Conservation (phyloP, 1,140 invertebrate genomes). For the Acyrthosiphon pisum region DNA sequence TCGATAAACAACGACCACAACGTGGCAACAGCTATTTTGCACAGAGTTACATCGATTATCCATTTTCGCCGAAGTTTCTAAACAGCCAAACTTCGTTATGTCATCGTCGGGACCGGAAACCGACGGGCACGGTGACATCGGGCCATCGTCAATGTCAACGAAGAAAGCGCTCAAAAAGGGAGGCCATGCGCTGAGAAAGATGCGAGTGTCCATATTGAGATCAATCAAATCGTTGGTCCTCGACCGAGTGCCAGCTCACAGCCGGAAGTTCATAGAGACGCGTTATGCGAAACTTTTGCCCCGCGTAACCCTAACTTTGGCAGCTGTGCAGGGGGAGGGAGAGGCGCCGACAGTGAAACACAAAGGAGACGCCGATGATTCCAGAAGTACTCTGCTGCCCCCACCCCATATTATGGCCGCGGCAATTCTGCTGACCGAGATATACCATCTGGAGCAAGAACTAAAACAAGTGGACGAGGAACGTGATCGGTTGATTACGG, state of each 20-base stretch:
- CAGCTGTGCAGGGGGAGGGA: not conserved
- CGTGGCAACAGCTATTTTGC: not conserved
- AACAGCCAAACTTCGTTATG: not conserved
- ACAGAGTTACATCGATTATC: not conserved
- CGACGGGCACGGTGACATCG: not conserved
- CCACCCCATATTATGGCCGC: not conserved
- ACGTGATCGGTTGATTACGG: not conserved
- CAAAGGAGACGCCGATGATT: not conserved
- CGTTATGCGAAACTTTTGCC: not conserved
- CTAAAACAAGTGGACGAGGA: not conserved
- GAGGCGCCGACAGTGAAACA: not conserved
- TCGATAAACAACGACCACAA: not conserved
- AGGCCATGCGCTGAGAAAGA: not conserved
- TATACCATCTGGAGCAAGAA: not conserved
- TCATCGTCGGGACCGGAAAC: not conserved
- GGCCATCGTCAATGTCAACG: not conserved
- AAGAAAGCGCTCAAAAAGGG: not conserved
- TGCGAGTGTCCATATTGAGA: not conserved
- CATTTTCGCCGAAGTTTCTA: not conserved
- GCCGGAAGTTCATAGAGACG: not conserved
- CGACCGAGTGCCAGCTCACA: not conserved
- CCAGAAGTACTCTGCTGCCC: not conserved
- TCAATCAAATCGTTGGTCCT: constrained; percentile 10
- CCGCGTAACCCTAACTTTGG: not conserved
- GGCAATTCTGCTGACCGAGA: not conserved